Base-by-base conservation (phyloP, 92 coral and sea anemone genomes). In the Pocillopora meandrina region DNA sequence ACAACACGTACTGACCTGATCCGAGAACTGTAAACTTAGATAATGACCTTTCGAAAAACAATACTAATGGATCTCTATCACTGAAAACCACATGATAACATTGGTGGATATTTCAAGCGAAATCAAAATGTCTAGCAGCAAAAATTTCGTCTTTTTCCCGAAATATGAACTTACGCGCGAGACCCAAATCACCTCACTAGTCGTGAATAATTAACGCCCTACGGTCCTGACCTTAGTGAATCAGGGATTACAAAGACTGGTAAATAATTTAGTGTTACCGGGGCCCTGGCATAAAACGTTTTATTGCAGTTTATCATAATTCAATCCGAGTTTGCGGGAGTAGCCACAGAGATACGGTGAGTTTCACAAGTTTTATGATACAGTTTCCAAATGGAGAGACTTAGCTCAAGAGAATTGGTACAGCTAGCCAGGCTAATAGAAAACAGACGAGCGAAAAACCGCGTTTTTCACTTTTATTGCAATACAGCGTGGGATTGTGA, bases 251-350 rank as follows among this genome's bases (percentile, higher is more conserved):
- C 94, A 90, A 88, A 78, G 83, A 84, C 67, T 75, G 57, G 69
- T 91, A 80, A 91, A 91, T 91, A 72, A 87, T 91, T 91, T 60
- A 91, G 55, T 64, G 56, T 75, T 88, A 75, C 90, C 87, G 81
- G 87, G 73, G 77, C 89, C 90, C 86, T 88, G 86, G 91, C 91
- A 91, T 91, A 91, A 88, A 93, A 91, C 93, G 93, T 93, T 91
- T 93, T 91, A 87, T 88, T 84, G 72, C 90, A 87, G 86, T 87
- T 87, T 73, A 68, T 89, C 91, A 80, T 82, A 89, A 89, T 91
- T 89, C 97, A 93, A 86, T 89, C 88, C 92, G 76, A 71, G 33
- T 20, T 74, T 73, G 34, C 62, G 86, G 79, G 68, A 19, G 4
- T 59, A 74, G 80, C 80, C 76, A 73, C 65, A 61, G 69, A 83